Evolutionary conservation across 2,113 vertebrate species (phyloP).

Genomic region (Lasiurus cinereus): DNA sequence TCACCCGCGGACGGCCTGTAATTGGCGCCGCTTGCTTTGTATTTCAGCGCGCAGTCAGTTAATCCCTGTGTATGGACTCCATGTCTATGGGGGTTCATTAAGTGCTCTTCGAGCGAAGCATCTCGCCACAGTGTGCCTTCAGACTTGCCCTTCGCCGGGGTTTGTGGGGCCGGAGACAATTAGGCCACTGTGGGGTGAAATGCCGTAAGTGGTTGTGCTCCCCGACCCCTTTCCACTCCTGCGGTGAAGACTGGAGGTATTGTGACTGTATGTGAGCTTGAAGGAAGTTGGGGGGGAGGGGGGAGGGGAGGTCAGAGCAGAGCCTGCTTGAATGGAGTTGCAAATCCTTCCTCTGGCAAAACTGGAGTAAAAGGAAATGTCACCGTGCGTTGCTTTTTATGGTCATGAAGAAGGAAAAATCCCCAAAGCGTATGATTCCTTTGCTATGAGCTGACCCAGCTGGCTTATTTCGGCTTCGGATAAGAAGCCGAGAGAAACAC

Average conservation of each 20-base stretch:
- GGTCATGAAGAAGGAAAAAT: conserved; percentile 80
- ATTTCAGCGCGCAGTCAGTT: neutral
- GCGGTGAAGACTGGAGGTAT: conserved; percentile 51
- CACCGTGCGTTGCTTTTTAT: conserved; percentile 80
- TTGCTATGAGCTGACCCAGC: conserved; percentile 72
- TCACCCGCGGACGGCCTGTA: neutral
- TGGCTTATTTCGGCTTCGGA: conserved; percentile 71
- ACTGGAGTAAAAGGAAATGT: conserved; percentile 66
- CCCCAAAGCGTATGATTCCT: conserved; percentile 67
- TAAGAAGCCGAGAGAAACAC: conserved; percentile 59
- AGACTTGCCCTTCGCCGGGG: neutral
- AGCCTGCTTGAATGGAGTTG: conserved; percentile 71
- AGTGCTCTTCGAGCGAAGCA: neutral
- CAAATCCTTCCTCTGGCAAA: conserved; percentile 68
- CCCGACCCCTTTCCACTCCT: neutral
- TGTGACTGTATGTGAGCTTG: conserved; percentile 55
- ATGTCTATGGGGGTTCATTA: conserved; percentile 46
- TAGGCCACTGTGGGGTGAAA: conserved; percentile 67
- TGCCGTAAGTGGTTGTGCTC: conserved; percentile 50
- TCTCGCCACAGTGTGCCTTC: neutral
- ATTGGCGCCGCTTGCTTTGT: neutral
- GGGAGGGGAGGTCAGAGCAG: conserved; percentile 26
- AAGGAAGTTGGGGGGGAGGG: conserved; percentile 20
- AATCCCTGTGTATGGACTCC: conserved; percentile 54
- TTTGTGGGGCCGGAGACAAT: conserved; percentile 63